Base-by-base conservation (phyloP, 2,797 vertebrate genomes). In the Cirrhinus mrigala region DNA sequence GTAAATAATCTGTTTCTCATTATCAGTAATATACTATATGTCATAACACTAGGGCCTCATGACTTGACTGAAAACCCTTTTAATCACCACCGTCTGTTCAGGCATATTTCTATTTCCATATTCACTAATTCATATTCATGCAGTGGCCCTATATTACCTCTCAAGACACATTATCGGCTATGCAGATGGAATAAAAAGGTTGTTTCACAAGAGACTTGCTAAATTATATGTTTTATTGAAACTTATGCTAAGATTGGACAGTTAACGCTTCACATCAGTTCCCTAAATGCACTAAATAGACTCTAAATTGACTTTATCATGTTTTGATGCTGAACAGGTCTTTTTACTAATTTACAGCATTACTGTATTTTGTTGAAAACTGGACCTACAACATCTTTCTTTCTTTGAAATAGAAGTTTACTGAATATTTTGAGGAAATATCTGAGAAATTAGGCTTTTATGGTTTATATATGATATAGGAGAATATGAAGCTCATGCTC, bases 31-130 rank as follows among this genome's bases (percentile, higher is more conserved):
- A 24, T 64, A 74, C 76, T 76, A 3, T 33, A 27, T 87, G 82
- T 82, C 78, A 78, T 71, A 80, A 71, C 78, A 74, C 27, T 27
- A 6, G 27, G 64, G 77, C 46, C 54, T 44, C 22, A 27, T 76
- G 82, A 69, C 71, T 54, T 71, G 46, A 86, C 82, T 46, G 3
- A 62, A 60, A 78, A 33, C 69, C 56, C 8, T 52, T 73, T 79
- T 88, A 88, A 84, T 86, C 73, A 81, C 16, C 37, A 24, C 82
- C 66, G 62, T 80, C 85, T 86, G 85, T 81, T 40, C 54, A 52
- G 54, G 9, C 60, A 58, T 80, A 52, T 86, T 81, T 81, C 37
- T 40, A 69, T 84, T 84, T 54, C 64, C 48, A 77, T 64, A 37
- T 68, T 69, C 60, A 10, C 62, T 68, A 6, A 81, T 81, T 86